Conservation (phyloP, 2,888 invertebrate genomes). For the Deroplatys truncata region DNA sequence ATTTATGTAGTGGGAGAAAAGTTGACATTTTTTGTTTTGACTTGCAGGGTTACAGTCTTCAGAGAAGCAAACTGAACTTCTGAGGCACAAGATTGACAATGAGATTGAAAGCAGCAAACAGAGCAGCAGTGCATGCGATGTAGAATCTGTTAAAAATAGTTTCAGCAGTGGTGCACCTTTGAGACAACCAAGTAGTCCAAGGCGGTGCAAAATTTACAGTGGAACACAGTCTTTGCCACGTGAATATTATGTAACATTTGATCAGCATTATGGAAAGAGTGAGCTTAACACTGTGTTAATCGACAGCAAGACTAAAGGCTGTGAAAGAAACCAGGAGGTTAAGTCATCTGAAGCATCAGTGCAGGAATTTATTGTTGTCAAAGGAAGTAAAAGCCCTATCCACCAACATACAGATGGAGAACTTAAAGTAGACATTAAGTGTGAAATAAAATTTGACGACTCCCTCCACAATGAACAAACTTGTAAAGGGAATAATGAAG, state of each 20-base stretch:
- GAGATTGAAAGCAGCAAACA: neutral
- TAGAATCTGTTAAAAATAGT: neutral
- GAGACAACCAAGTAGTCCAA: neutral
- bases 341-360: neutral
- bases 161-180: neutral
- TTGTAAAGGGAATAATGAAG: neutral
- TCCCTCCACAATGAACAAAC: neutral
- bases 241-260: neutral
- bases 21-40: neutral
- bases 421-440: no score
- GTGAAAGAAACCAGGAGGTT: neutral
- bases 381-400: neutral
- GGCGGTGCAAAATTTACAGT: neutral
- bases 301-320: neutral
- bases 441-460: neutral
- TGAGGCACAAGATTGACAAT: neutral
- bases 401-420: neutral
- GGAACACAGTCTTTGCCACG: neutral
- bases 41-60: neutral
- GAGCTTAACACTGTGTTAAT: neutral
- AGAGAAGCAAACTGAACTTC: neutral
- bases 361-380: neutral
- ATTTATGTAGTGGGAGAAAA: neutral
- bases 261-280: neutral
- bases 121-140: neutral